Evolutionary conservation across 2,888 invertebrate species (phyloP).

Genomic region (Pomacea canaliculata): DNA sequence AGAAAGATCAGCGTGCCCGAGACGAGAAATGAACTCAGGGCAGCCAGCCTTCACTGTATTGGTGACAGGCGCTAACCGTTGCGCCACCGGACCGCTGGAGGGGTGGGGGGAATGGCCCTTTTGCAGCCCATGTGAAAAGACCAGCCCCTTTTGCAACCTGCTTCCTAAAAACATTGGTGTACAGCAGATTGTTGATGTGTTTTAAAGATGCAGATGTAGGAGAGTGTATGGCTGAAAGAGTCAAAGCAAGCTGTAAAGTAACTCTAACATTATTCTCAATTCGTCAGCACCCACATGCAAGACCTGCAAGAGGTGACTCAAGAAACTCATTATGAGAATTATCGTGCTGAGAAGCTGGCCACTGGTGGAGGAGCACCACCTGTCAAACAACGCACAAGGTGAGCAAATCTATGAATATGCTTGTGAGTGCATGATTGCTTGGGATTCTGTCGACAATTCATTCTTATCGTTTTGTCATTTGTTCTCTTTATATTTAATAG

Average conservation of each 20-base stretch:
- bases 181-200: not conserved
- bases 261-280: slow-evolving; percentile 13
- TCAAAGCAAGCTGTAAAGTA: not conserved
- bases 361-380: slow-evolving; percentile 39
- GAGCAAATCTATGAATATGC: not conserved
- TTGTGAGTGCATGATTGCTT: too few species aligned
- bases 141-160: not conserved
- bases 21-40: too few species aligned
- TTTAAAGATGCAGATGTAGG: too few species aligned
- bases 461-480: not conserved
- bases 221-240: too few species aligned
- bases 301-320: slow-evolving; percentile 73
- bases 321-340: slow-evolving; percentile 75
- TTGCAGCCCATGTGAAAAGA: not conserved
- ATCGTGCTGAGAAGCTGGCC: slow-evolving; percentile 78
- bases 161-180: not conserved
- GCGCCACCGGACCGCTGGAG: too few species aligned
- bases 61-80: too few species aligned
- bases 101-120: too few species aligned
- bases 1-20: too few species aligned
- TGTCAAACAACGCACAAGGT: not conserved
- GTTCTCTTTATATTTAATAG: not conserved
- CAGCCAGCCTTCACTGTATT: too few species aligned
- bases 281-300: slow-evolving; percentile 85
- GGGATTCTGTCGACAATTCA: too few species aligned